A percentile compares a stretch with the other conserved stretches of the same genome.
Evolutionary conservation across 2,113 vertebrate genomes (phyloP).

Genomic region (Rafetus swinhoei): DNA sequence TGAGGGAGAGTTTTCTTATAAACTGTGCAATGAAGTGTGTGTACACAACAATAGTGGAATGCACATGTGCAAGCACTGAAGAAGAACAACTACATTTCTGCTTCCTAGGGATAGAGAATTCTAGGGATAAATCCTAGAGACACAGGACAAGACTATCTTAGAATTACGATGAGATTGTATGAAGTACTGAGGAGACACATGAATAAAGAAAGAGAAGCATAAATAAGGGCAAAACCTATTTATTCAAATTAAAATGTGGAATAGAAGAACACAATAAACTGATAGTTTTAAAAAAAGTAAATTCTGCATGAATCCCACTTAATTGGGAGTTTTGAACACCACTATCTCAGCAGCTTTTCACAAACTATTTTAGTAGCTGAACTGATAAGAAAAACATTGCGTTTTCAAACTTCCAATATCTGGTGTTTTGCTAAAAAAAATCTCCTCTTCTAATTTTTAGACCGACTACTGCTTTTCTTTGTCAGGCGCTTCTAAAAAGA

Average conservation of each 20-base stretch:
- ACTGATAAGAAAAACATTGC: neutral
- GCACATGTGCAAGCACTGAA: too few species aligned
- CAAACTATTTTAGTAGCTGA: neutral
- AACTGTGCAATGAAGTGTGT: too few species aligned
- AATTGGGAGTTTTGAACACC: neutral
- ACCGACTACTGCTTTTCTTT: neutral
- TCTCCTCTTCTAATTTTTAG: neutral
- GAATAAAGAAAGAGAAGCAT: neutral
- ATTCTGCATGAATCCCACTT: neutral
- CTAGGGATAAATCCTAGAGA: too few species aligned
- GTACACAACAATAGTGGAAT: too few species aligned
- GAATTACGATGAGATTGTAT: neutral
- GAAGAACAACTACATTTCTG: too few species aligned
- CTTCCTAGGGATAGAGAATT: too few species aligned
- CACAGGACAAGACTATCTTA: too few species aligned
- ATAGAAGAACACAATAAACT: neutral
- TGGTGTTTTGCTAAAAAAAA: neutral
- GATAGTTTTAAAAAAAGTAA: neutral
- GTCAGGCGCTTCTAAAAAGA: neutral
- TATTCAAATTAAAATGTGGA: neutral
- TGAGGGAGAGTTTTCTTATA: too few species aligned
- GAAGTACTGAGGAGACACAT: neutral
- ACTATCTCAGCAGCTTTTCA: neutral
- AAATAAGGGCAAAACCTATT: neutral
- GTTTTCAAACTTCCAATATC: neutral